These are phyloP conservation scores for Ambastaia sidthimunki DNA, from an alignment of 2,797 vertebrate species.

Conservation along the genomic window DNA sequence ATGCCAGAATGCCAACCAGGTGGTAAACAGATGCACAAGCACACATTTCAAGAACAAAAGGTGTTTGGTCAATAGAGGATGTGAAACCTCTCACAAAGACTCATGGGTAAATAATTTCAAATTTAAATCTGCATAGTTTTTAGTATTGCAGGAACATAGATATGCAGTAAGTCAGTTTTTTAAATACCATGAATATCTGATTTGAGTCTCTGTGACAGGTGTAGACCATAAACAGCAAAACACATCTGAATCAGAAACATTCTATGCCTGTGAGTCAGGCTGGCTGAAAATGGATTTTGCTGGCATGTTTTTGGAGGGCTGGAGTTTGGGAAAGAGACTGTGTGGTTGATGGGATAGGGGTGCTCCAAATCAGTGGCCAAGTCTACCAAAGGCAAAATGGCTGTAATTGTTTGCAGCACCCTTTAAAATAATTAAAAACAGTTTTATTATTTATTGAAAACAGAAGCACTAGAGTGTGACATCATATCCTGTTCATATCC, in stretches of 20 bases:
- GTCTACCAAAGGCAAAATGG: background rate
- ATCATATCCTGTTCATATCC: background rate
- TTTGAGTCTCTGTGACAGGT: background rate
- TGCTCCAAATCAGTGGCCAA: slow-evolving; percentile 11
- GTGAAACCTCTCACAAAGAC: too few relatives aligned
- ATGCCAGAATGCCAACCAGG: background rate
- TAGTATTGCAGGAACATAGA: background rate
- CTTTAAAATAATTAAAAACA: background rate
- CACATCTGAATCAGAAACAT: background rate
- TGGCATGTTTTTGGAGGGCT: background rate
- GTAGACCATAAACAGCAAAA: background rate
- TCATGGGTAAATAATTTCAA: background rate
- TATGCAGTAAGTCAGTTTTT: background rate
- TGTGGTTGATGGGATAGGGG: background rate
- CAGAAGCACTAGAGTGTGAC: background rate
- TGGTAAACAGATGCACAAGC: background rate
- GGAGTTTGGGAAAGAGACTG: background rate
- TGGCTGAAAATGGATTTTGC: slow-evolving; percentile 8
- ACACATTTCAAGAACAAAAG: background rate
- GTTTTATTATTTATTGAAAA: slow-evolving; percentile 1
- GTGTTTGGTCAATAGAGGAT: background rate
- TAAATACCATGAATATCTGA: background rate
- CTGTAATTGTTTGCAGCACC: background rate
- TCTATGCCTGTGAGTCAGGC: background rate
- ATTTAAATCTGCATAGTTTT: background rate